Evolutionary conservation across 2,888 invertebrate genomes (phyloP), one percentile per base, ranked within the genome.

Genomic region (Lochmaea capreae): DNA sequence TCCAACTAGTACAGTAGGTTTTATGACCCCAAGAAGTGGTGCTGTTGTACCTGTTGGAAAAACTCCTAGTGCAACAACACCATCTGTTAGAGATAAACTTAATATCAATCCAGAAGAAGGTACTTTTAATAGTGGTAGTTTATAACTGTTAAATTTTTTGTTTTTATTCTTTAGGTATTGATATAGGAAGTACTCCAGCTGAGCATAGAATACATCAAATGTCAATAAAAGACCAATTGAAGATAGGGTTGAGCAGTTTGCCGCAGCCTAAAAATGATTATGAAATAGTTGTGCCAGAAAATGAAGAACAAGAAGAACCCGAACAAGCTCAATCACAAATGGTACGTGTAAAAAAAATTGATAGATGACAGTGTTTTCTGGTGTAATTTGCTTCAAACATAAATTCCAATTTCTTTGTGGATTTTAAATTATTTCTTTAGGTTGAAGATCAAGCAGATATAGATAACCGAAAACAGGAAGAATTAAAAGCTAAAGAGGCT

Each of bases 211-310:
- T 91, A 80, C 89, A 91, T 80, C 93, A 94, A 78, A 93, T 92
- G 84, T 93, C 91, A 86, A 78, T 90, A 46, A 94, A 93, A 84
- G 92, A 93, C 69, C 92, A 94, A 70, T 89, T 98, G 26, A 92
- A 93, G 59, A 91, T 91, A 77, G 95, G 95, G 0, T 88, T 99
- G 39, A 92, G 93, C 33, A 89, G 93, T 0, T 88, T 99, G 73
- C 99, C 99, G 1, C 87, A 92, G 1, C 99, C 99, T 0, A 94
- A 95, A 80, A 99, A 99, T 86, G 99, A 99, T 88, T 99, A 97
- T 86, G 99, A 99, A 89, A 98, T 99, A 83, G 98, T 99, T 58
- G 95, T 98, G 14, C 98, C 98, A 0, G 97, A 97, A 76, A 91
- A 93, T 69, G 94, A 94, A 69, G 89, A 89, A 65, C 88, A 89